Evolutionary conservation across 2,888 invertebrate genomes (phyloP), one percentile per base, ranked within the genome.

Genomic region (Rhagonycha fulva): DNA sequence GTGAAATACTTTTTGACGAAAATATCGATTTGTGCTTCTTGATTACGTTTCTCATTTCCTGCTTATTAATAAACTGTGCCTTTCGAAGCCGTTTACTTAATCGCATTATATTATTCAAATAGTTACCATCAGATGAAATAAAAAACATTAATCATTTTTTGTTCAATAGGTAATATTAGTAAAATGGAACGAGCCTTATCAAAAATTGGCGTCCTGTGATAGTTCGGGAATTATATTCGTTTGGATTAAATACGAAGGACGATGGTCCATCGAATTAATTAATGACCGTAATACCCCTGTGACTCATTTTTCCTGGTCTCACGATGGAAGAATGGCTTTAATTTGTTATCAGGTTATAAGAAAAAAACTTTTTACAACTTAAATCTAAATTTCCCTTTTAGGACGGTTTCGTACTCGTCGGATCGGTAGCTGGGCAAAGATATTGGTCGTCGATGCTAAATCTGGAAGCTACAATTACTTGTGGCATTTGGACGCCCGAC

Each of bases 401-500:
- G 93, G 99, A 99, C 89, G 98, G 98, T 14, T 99, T 99, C 88
- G 98, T 99, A 9, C 89, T 99, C 82, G 99, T 99, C 62, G 99
- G 98, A 0, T 98, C 98, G 1, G 98, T 98, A 78, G 97, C 97
- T 0, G 98, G 98, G 0, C 98, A 98, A 88, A 91, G 99, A 9
- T 98, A 98, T 88, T 99, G 99, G 99, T 98, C 98, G 0, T 97
- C 97, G 68, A 97, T 98, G 96, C 89, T 98, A 79, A 97, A 98
- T 84, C 90, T 98, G 81, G 97, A 98, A 86, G 95, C 96, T 14
- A 94, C 95, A 74, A 98, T 99, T 83, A 97, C 97, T 0, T 98
- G 98, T 87, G 99, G 98, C 62, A 96, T 97, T 84, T 99, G 99
- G 98, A 97, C 98, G 11, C 98, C 98, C 0, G 98, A 98, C 85